phyloP scores from a whole-genome alignment of 2,113 vertebrate genomes.

The Myotis davidii region DNA sequence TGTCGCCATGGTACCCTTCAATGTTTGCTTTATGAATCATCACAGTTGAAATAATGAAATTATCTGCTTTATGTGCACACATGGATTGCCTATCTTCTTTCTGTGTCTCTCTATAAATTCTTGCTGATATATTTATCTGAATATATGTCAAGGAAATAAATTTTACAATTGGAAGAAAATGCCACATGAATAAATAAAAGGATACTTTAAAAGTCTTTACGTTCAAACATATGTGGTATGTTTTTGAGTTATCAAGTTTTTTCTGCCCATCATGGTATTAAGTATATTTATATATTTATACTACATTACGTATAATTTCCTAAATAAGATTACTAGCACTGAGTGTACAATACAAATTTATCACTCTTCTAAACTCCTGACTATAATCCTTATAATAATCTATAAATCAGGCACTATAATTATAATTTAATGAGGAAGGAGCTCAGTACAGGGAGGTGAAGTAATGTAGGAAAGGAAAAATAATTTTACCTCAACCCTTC shows the following conservation, averaged over 20 bases:
- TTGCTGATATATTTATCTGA: not conserved
- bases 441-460: not conserved
- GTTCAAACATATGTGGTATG: conserved; percentile 5
- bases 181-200: not conserved
- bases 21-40: not conserved
- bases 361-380: not conserved
- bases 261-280: not conserved
- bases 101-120: not conserved
- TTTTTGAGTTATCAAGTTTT: not conserved
- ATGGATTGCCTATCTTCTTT: not conserved
- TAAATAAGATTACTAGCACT: not conserved
- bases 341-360: not conserved
- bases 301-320: not conserved
- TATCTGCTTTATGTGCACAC: not conserved
- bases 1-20: not conserved
- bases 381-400: not conserved
- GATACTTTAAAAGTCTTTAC: not conserved
- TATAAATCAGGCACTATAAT: not conserved
- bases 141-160: not conserved
- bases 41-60: not conserved
- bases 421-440: not conserved
- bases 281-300: not conserved
- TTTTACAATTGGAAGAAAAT: not conserved
- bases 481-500: too few relatives aligned
- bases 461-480: not conserved